Evolutionary conservation across 2,888 invertebrate species (phyloP).

Genomic region (Apoda limacodes): DNA sequence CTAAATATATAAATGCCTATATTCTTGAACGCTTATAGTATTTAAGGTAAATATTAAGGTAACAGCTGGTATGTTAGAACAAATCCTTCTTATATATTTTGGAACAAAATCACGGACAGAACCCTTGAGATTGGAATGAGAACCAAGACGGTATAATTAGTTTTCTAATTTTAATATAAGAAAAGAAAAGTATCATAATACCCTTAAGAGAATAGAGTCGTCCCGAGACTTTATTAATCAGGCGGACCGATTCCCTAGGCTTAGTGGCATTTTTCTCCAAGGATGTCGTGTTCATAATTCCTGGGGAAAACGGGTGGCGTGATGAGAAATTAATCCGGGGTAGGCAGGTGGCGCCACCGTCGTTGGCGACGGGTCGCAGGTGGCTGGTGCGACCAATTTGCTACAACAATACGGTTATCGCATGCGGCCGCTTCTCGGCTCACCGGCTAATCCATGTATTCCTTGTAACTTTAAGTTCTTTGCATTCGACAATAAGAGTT

Average conservation of each 20-base stretch:
- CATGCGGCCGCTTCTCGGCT: conserved; percentile 17
- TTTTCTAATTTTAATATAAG: no score
- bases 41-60: no score
- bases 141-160: no score
- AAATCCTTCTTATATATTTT: no score
- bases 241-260: conserved; percentile 39
- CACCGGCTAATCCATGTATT: conserved; percentile 28
- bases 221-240: conserved; percentile 56
- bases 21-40: no score
- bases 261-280: conserved; percentile 56
- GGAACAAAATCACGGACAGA: no score
- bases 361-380: conserved; percentile 30
- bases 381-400: conserved; percentile 44
- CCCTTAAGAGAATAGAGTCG: no score
- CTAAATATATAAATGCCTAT: no score
- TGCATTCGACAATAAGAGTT: conserved; percentile 16
- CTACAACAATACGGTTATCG: conserved; percentile 32
- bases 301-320: conserved; percentile 42
- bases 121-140: no score
- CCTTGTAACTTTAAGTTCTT: conserved; percentile 30
- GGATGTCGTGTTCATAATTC: conserved; percentile 45
- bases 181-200: no score
- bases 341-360: conserved; percentile 37
- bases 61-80: no score
- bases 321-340: conserved; percentile 66